Evolutionary conservation across 2,113 vertebrate species (phyloP), one percentile per base, ranked within the genome.

Genomic region (Phaethornis superciliosus): DNA sequence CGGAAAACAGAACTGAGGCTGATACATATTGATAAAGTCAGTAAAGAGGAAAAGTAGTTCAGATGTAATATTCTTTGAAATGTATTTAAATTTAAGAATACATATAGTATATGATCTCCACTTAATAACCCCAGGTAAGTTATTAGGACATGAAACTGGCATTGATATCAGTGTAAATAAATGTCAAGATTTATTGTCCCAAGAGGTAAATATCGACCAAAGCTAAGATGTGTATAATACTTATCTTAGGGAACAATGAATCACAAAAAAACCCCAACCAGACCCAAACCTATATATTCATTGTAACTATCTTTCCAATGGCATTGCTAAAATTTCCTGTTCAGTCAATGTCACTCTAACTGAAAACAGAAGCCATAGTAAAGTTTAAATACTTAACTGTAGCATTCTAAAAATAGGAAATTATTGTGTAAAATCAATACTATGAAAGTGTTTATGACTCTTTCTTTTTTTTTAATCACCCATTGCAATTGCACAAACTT

Each of bases 391-490:
- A 60, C 27, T 75, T 49, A 62, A 72, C 40, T 24, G 10, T 19
- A 72, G 9, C 44, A 74, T 85, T 94, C 42, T 76, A 85, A 90
- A 92, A 79, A 58, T 42, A 91, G 54, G 58, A 90, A 91, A 85
- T 42, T 1, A 67, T 63, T 0, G 1, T 23, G 17, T 85, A 67
- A 94, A 88, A 89, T 42, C 37, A 83, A 52, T 81, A 60, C 33
- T 47, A 32, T 74, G 63, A 87, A 91, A 70, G 77, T n/a, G 11
- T 44, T 85, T 85, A 67, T 74, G 10, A 74, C 44, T 52, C 3
- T 51, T 94, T 55, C 65, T 64, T 74, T 30, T 70, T 64, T 77
- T n/a, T 6, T 9, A 81, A 52, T 55, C 44, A 44, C 27, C 14
- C 33, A 35, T 15, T 67, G 27, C 23, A 52, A 55, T 27, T 63